Base-by-base conservation (phyloP, 2,888 invertebrate species). In the Chymomyza procnemis region DNA sequence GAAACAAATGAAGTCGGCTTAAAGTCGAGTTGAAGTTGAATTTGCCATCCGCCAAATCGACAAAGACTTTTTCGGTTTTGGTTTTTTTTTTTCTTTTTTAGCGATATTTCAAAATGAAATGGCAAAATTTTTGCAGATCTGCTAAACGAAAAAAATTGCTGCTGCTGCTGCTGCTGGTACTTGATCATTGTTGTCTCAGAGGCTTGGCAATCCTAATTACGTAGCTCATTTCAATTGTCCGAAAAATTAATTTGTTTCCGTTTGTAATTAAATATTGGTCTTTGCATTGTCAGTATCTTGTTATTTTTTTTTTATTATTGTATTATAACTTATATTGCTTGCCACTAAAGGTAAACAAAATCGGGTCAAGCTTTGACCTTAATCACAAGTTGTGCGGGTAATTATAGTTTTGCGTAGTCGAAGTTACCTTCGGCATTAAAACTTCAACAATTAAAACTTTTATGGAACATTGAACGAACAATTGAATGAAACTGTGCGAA, bases 201-300 rank as follows among this genome's bases (percentile, higher is more conserved):
- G 63, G 68, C 63, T 69, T 59, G 64, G 69, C 56, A 56, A 56
- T 56, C 26, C 56, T 73, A 83, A 81, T 81, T 83, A 75, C 74
- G 73, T 72, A 74, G 78, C 76, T 78, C 73, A 71, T 76, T 85
- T 78, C 76, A 79, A 78, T 79, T 82, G 83, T 76, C 21, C 71
- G 61, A 57, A 41, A 79, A 79, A 79, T 87, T 78, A 78, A 80
- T 78, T 75, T 75, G 76, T 85, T 87, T 87, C 87, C 83, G 85
- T 82, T 84, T 70, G 74, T 74, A 78, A 87, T 85, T 85, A 74
- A 84, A 75, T 70, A 14, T 47, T 41, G 16, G 19, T 54, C 54
- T 54, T 54, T 19, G 54, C 19, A 14, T 22, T 22, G 26, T 8
- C 56, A 54, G 30, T 22, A 5, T 22, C 21, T 56, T n/a, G 56